Percentiles rank a stretch among this genome's conserved stretches.
Evolutionary conservation across 1,140 invertebrate genomes (phyloP).

Genomic region (Acromyrmex echinatior): DNA sequence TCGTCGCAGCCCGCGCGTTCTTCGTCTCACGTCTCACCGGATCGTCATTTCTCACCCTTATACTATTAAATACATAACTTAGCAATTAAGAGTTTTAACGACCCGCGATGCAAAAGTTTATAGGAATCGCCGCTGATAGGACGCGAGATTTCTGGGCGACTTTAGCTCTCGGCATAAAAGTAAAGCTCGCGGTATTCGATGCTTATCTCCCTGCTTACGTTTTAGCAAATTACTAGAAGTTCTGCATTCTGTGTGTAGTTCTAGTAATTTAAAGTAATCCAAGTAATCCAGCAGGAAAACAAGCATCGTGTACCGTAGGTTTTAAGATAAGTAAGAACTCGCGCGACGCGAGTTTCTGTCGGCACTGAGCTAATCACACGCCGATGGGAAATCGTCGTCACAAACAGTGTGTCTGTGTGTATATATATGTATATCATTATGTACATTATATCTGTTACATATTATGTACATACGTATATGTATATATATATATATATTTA

Average conservation of each 20-base stretch:
- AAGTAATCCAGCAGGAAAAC: no score
- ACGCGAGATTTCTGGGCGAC: slow-evolving; percentile 37
- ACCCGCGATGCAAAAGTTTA: slow-evolving; percentile 55
- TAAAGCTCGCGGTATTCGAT: background rate
- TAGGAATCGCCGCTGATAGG: slow-evolving; percentile 11
- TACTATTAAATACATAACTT: slow-evolving; percentile 31
- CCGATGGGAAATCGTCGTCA: background rate
- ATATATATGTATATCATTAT: slow-evolving; percentile 61
- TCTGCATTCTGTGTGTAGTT: no score
- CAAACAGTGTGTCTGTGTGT: slow-evolving; percentile 4
- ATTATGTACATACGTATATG: slow-evolving; percentile 49
- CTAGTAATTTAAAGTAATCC: no score
- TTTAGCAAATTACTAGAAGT: no score
- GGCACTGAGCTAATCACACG: background rate
- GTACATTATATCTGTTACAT: slow-evolving; percentile 56
- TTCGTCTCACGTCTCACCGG: slow-evolving; percentile 29
- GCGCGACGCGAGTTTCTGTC: slow-evolving; percentile 22
- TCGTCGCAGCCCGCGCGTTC: slow-evolving; percentile 23
- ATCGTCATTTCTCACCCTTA: slow-evolving; percentile 6
- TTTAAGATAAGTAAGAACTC: slow-evolving; percentile 37
- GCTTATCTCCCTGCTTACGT: no score
- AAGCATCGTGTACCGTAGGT: no score
- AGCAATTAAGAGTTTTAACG: slow-evolving; percentile 52
- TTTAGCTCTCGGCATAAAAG: slow-evolving; percentile 34
- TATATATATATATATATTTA: slow-evolving; percentile 55